Conservation (phyloP, 2,113 vertebrate genomes). For the Toxotes jaculatrix region DNA sequence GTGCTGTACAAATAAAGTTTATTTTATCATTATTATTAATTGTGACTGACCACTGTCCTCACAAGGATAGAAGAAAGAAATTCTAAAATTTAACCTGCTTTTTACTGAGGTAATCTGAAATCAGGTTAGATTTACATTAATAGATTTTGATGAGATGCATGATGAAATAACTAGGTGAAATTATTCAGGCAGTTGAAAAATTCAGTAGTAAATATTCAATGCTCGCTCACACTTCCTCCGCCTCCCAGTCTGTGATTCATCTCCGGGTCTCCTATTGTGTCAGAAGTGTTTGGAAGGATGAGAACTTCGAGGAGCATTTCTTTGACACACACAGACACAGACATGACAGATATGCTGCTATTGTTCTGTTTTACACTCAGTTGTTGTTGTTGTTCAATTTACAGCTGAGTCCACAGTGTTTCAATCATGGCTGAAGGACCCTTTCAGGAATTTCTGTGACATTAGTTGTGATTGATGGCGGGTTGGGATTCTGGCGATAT, state of each 20-base stretch:
- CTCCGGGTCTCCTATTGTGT: not conserved
- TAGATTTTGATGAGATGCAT: not conserved
- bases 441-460: not conserved
- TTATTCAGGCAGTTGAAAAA: not conserved
- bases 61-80: too few species aligned
- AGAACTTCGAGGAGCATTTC: not conserved
- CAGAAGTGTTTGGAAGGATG: not conserved
- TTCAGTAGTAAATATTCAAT: not conserved
- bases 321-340: not conserved
- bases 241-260: slow-evolving; percentile 32
- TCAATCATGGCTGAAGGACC: not conserved
- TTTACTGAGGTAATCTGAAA: not conserved
- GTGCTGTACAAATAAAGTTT: too few species aligned
- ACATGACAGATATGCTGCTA: not conserved
- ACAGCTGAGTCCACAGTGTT: too few species aligned
- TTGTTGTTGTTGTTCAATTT: not conserved
- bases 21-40: too few species aligned
- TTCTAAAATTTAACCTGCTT: too few species aligned
- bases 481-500: not conserved
- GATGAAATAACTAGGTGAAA: not conserved
- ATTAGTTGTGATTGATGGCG: not conserved
- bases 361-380: not conserved
- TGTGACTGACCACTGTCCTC: not conserved
- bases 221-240: not conserved
- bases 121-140: not conserved